Evolutionary conservation across 1,140 invertebrate genomes (phyloP), one percentile per base, ranked within the genome.

Genomic region (Diorhabda carinulata): DNA sequence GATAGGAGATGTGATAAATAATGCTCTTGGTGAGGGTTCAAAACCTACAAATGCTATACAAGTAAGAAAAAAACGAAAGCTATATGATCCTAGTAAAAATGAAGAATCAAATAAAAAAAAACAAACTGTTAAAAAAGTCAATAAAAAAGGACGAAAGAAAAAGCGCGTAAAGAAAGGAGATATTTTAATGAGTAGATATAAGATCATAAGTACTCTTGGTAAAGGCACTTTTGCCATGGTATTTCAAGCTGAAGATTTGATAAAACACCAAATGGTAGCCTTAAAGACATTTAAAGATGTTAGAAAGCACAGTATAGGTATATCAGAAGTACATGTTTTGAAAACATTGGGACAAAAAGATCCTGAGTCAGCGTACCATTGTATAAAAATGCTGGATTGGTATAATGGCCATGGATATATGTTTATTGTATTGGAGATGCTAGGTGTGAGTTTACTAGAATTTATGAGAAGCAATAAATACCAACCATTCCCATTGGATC

Each of bases 161-260:
- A 25, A 25, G 6, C 2, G 52, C 52, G 6, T 8, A 43, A 63
- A 63, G 45, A 45, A n/a, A n/a, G 61, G 61, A n/a, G 43, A 63
- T 63, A 98, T 92, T 8, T 41, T 63, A 25, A 9, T 43, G 10
- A 43, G 45, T 63, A 45, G 61, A 63, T 63, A 98, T 92, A 96
- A 98, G 89, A 94, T 99, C 85, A 87, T 97, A 86, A 89, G 92
- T 82, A 99, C 97, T 77, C 90, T 99, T 80, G 98, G 98, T 79
- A 98, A 99, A 86, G 98, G 98, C 80, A 99, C 98, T 75, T 99
- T 99, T 89, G 98, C 98, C 82, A 98, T 99, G 89, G 97, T 99
- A 80, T 96, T 98, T 74, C 94, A 98, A 88, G 97, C 98, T 80
- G 95, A 95, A 84, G 97, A 98, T 86, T 84, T 94, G 79, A 90